Evolutionary conservation across 2,888 invertebrate genomes (phyloP).

Genomic region (Napeogenes inachia): DNA sequence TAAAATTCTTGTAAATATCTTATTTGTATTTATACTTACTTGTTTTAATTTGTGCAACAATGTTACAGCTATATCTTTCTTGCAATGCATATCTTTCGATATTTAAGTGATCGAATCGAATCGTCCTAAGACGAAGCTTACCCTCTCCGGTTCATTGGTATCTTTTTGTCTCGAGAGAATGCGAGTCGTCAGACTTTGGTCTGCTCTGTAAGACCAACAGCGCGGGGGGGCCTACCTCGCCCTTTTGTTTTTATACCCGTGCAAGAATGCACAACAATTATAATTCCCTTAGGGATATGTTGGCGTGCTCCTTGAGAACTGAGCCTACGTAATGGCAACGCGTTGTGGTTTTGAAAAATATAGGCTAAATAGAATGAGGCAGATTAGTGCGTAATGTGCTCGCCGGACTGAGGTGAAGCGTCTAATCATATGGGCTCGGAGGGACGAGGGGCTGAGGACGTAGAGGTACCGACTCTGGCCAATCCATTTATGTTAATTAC

Average conservation of each 20-base stretch:
- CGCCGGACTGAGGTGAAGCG: conserved; percentile 24
- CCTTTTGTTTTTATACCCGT: conserved; percentile 75
- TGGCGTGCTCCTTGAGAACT: conserved; percentile 60
- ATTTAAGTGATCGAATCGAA: conserved; percentile 6
- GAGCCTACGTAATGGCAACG: conserved; percentile 59
- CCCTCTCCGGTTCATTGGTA: conserved; percentile 63
- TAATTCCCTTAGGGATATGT: conserved; percentile 72
- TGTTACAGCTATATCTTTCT: conserved; percentile 11
- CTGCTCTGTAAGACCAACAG: conserved; percentile 59
- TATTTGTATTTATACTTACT: conserved; percentile 11
- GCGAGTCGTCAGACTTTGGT: conserved; percentile 74
- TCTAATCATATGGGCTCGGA: conserved; percentile 18
- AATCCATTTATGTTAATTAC: conserved; percentile 78
- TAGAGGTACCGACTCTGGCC: conserved; percentile 61
- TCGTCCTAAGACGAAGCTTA: conserved; percentile 27
- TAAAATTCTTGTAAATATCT: conserved; percentile 3
- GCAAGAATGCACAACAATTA: conserved; percentile 78
- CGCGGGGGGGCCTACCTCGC: conserved; percentile 66
- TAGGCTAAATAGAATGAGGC: conserved; percentile 57
- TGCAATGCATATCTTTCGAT: conserved; percentile 3
- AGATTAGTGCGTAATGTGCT: conserved; percentile 28
- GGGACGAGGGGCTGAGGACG: conserved; percentile 26
- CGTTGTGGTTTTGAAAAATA: conserved; percentile 60
- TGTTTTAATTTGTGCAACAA: conserved; percentile 21
- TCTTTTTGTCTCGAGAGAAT: conserved; percentile 72